Evolutionary conservation across 2,797 vertebrate genomes (phyloP).

Genomic region (Danio kyathit): DNA sequence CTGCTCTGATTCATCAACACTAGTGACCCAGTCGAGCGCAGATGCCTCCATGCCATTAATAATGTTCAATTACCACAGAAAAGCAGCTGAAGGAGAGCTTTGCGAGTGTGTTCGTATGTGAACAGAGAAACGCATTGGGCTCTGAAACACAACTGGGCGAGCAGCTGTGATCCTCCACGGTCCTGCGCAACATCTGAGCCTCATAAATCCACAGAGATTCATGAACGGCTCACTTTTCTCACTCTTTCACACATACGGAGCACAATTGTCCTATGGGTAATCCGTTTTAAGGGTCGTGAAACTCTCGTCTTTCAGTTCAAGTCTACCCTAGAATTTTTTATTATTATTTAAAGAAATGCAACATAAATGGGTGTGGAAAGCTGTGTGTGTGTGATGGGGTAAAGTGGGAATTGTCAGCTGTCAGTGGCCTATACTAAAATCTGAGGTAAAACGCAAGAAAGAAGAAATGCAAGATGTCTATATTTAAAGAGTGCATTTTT

Average conservation of each 20-base stretch:
- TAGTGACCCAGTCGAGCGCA: not conserved
- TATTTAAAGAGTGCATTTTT: too few species aligned
- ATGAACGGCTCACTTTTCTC: not conserved
- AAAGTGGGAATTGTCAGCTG: too few species aligned
- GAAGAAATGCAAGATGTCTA: too few species aligned
- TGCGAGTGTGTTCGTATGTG: slow-evolving; percentile 14
- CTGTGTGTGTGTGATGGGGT: too few species aligned
- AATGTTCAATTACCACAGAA: not conserved
- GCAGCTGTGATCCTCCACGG: slow-evolving; percentile 40
- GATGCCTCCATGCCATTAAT: not conserved
- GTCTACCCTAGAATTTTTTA: too few species aligned
- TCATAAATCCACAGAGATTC: slow-evolving; percentile 39
- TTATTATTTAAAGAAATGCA: too few species aligned
- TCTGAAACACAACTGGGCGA: slow-evolving; percentile 19
- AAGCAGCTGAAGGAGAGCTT: slow-evolving; percentile 20
- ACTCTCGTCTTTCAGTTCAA: too few species aligned
- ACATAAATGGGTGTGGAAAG: too few species aligned
- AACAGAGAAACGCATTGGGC: slow-evolving; percentile 8
- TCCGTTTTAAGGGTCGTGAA: not conserved
- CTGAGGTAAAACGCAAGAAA: too few species aligned
- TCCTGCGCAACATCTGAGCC: slow-evolving; percentile 36
- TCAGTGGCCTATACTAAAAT: too few species aligned
- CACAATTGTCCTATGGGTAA: not conserved
- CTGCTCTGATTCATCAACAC: not conserved
- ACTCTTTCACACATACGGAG: slow-evolving; percentile 9